Conservation (phyloP, 2,797 vertebrate species). For the Nannoperca obscura region DNA sequence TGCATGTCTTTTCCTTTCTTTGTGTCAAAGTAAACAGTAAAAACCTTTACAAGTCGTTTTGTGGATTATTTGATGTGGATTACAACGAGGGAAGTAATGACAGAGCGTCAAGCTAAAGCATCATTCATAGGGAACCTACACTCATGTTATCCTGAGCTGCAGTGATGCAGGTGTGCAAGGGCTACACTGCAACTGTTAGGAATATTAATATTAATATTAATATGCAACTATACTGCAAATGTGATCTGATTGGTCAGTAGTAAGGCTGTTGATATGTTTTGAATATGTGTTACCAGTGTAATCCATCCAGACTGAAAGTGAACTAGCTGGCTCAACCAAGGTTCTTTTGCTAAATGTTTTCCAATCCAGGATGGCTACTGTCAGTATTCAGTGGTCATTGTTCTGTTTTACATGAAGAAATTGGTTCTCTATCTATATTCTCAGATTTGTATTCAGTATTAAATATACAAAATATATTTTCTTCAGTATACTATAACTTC, state of each 20-base stretch:
- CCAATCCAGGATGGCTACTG: not conserved
- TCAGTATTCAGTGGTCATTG: not conserved
- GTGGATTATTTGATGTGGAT: too few relatives aligned
- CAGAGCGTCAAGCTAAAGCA: too few relatives aligned
- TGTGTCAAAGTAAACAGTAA: too few relatives aligned
- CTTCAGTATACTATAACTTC: too few relatives aligned
- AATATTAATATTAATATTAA: not conserved
- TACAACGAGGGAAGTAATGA: too few relatives aligned
- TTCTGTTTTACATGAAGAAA: too few relatives aligned
- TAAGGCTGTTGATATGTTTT: not conserved
- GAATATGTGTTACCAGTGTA: not conserved
- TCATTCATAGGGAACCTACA: too few relatives aligned
- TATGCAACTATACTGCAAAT: not conserved
- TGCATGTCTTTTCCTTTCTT: too few relatives aligned
- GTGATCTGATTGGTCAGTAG: not conserved
- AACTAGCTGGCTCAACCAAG: not conserved
- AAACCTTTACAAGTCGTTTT: too few relatives aligned
- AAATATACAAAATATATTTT: too few relatives aligned
- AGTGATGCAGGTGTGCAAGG: not conserved
- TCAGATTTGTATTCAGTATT: too few relatives aligned
- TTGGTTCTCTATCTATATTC: too few relatives aligned
- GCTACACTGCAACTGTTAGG: not conserved
- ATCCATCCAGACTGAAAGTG: not conserved
- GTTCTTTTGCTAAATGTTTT: not conserved
- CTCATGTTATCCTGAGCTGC: not conserved